Conservation (phyloP, 2,888 invertebrate species). For the Thymelicus acteon region DNA sequence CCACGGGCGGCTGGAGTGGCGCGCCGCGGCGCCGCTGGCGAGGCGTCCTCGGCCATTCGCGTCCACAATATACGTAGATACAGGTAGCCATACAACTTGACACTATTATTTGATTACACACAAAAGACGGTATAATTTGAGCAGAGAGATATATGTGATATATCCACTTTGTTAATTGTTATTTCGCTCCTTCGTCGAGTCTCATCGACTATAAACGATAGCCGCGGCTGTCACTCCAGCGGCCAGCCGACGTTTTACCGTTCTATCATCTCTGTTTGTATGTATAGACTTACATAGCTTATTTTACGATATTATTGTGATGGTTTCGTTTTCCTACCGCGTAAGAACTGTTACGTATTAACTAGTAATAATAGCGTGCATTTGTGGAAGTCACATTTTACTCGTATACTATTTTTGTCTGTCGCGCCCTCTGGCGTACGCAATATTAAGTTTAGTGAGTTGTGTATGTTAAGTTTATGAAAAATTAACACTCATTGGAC, state of each 20-base stretch:
- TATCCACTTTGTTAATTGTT: slow-evolving; percentile 57
- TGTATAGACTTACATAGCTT: slow-evolving; percentile 79
- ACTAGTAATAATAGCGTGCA: slow-evolving; percentile 73
- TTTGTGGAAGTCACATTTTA: slow-evolving; percentile 76
- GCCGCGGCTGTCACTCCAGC: slow-evolving; percentile 59
- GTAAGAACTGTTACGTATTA: slow-evolving; percentile 78
- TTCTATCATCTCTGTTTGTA: slow-evolving; percentile 81
- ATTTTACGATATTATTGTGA: slow-evolving; percentile 81
- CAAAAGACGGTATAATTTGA: slow-evolving; percentile 48
- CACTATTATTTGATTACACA: slow-evolving; percentile 50
- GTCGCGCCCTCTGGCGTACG: slow-evolving; percentile 65
- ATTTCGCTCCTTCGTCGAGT: slow-evolving; percentile 56
- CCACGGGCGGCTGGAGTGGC: slow-evolving; percentile 63
- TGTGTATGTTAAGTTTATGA: slow-evolving; percentile 63
- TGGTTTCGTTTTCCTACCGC: slow-evolving; percentile 83
- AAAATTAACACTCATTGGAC: slow-evolving; percentile 72
- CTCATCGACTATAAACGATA: slow-evolving; percentile 72
- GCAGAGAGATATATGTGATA: slow-evolving; percentile 71
- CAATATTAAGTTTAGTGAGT: slow-evolving; percentile 72
- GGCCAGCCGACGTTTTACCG: slow-evolving; percentile 62
- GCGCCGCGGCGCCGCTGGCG: slow-evolving; percentile 56
- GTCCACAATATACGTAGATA: slow-evolving; percentile 65
- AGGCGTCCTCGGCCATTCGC: slow-evolving; percentile 61
- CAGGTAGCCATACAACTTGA: slow-evolving; percentile 51
- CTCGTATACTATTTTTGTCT: slow-evolving; percentile 72